phyloP scores from a whole-genome alignment of 2,888 invertebrate species.

The Drosophila emarginata region DNA sequence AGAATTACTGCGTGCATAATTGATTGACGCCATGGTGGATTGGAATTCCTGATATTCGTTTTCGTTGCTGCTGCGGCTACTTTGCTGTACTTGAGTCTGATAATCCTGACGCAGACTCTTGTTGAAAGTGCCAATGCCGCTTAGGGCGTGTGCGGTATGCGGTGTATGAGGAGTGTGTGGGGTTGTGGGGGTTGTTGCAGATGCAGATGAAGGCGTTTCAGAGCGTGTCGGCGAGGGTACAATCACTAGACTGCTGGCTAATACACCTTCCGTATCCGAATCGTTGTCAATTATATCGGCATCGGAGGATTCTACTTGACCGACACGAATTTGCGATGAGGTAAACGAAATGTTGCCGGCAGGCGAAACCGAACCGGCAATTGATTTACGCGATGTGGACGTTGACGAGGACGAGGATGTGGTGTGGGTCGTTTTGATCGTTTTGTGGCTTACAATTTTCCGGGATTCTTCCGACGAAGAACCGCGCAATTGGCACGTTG shows the following conservation, averaged over 20 bases:
- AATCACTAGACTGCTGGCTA: constrained; percentile 77
- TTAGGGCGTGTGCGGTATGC: constrained; percentile 42
- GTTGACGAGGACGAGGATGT: constrained; percentile 43
- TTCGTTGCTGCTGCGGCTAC: constrained; percentile 62
- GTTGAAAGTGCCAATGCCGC: constrained; percentile 74
- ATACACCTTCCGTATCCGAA: constrained; percentile 78
- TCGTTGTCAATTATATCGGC: constrained; percentile 67
- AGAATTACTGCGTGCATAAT: constrained; percentile 89
- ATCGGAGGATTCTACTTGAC: constrained; percentile 18
- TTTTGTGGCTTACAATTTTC: constrained; percentile 76
- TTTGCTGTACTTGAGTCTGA: constrained; percentile 71
- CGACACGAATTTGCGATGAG: constrained; percentile 56
- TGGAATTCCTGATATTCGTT: constrained; percentile 84
- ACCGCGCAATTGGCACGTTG: constrained; percentile 80
- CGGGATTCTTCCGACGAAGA: constrained; percentile 78
- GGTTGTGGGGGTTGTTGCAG: constrained; percentile 35
- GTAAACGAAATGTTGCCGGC: constrained; percentile 57
- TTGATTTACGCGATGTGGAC: constrained; percentile 56
- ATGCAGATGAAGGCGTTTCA: constrained; percentile 45
- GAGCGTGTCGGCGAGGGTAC: constrained; percentile 69
- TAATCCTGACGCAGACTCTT: constrained; percentile 75
- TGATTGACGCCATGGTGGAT: constrained; percentile 86
- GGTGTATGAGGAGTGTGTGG: constrained; percentile 11
- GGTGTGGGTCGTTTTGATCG: constrained; percentile 49
- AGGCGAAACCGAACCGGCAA: constrained; percentile 42